Evolutionary conservation across 1,140 invertebrate genomes (phyloP), one percentile per base, ranked within the genome.

Genomic region (Chrysomallon squamiferum): DNA sequence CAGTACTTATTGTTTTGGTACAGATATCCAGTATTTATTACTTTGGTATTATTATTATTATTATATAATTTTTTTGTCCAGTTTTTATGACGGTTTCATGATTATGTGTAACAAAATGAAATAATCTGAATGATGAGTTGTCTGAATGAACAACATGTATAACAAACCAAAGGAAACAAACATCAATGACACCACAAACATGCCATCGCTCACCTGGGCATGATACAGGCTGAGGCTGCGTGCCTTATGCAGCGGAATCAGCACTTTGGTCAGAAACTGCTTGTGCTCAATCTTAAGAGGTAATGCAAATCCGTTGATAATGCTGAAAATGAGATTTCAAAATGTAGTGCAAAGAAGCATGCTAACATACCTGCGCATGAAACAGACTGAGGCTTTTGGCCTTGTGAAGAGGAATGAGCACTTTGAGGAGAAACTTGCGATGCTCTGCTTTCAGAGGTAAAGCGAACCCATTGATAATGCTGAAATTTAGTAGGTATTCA

Each of bases 391-490:
- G 73, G 57, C 72, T 78, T 56, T 73, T 76, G 25, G 78, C 79
- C 66, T 83, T 84, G 68, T 85, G 84, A 30, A 85, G 75, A 57
- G 84, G 84, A 59, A 85, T 78, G 62, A 85, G 75, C 49, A 85
- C 82, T 67, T 80, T 83, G 61, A 81, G 73, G 58, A 85, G 72
- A 72, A 85, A 85, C 65, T 74, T 72, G 60, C 80, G 82, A 73
- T 85, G 84, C 71, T 85, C 84, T 45, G 70, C 61, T 65, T 85
- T 85, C 62, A 85, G 71, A 22, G 87, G 87, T 66, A 87, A 70
- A n/a, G 86, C 86, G 81, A 86, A 88, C 18, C 87, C 87, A 79
- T 88, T 88, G 69, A 88, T 88, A 65, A 88, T 88, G 74, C 85
- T 86, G 35, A 38, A 38, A 38, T 38, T 38, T 38, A 38, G 35